Base-by-base conservation (phyloP, 2,797 vertebrate genomes). In the Leuciscus waleckii region DNA sequence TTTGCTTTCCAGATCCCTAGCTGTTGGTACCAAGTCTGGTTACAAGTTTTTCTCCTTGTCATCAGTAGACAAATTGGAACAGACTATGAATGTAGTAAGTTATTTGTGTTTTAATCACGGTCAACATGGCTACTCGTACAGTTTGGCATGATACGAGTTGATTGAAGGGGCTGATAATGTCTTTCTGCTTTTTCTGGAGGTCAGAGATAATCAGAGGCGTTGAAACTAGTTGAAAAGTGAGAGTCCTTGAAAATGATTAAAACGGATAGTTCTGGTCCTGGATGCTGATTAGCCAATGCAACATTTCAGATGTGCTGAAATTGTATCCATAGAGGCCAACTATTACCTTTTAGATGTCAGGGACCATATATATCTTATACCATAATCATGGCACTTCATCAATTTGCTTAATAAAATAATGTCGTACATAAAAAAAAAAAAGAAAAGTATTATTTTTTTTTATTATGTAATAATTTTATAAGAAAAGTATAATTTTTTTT, bases 41-140 rank as follows among this genome's bases (percentile, higher is more conserved):
- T 99, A 99, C 95, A 99, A 99, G 93, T 99, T 99, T 93, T 99
- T 99, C 95, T 99, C 98, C 87, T 93, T 99, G 91, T 98, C 98
- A 86, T 98, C 97, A 84, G 98, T 99, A 94, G 98, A 99, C 95
- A 99, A 98, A 94, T 94, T 99, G 95, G 98, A 99, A 92, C 98
- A 99, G 94, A 99, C 92, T 99, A 99, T 95, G 98, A 99, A 97
- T 99, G 97, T 97, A 97, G 98, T 99, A 96, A 98, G 98, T 99
- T 37, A 92, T 89, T 88, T 56, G 19, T 79, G 7, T 32, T 9
- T 54, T 68, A 39, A 51, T 69, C 51, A 49, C 39, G 5, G 14
- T 14, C 29, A 65, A 19, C 14, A 46, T 73, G 54, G 7, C 19
- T 35, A 13, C 11, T n/a, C 16, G 8, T 2, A 11, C 8, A 19